Conservation (phyloP, 1,140 invertebrate genomes). For the Calephelis nemesis region DNA sequence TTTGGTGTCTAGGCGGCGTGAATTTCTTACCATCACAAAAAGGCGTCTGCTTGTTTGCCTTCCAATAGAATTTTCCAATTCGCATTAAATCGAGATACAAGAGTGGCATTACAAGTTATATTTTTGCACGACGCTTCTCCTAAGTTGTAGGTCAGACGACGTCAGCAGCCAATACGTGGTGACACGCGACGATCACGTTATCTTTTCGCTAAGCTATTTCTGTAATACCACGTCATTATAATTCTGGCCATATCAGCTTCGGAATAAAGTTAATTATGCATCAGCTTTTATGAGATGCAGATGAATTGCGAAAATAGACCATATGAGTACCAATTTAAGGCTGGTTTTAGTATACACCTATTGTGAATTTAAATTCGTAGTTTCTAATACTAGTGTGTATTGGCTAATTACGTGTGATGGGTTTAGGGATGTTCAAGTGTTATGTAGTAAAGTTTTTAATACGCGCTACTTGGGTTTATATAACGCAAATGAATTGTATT, state of each 20-base stretch:
- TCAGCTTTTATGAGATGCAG: neutral
- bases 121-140: neutral
- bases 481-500: too few species aligned
- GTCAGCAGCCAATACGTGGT: conserved; percentile 27
- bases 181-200: conserved; percentile 61
- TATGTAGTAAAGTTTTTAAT: neutral
- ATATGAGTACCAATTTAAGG: neutral
- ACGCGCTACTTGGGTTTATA: neutral
- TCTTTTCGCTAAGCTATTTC: conserved; percentile 33
- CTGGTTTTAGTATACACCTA: neutral
- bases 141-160: conserved; percentile 48
- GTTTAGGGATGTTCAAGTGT: neutral
- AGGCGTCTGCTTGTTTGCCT: too few species aligned
- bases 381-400: neutral
- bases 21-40: too few species aligned
- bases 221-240: conserved; percentile 27
- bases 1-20: too few species aligned
- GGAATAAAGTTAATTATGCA: conserved; percentile 21
- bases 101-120: too few species aligned
- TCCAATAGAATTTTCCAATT: too few species aligned
- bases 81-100: too few species aligned
- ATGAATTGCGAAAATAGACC: neutral
- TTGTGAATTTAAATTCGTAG: conserved; percentile 4
- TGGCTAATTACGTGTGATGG: conserved; percentile 2
- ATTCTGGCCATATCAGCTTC: conserved; percentile 20